Evolutionary conservation across 2,888 invertebrate species (phyloP).

Genomic region (Trisateles emortualis): DNA sequence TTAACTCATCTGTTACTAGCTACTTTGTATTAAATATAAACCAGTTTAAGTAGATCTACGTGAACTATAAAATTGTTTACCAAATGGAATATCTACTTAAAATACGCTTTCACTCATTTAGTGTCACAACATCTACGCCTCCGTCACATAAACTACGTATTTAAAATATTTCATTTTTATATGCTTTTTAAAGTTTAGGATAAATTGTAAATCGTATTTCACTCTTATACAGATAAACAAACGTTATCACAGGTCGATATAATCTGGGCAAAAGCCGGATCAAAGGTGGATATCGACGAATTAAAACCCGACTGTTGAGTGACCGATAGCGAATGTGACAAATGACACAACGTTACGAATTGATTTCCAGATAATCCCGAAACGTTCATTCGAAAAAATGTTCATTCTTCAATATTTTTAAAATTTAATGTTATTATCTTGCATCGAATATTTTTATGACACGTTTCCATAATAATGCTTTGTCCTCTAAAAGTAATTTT

Average conservation of each 20-base stretch:
- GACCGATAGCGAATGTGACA: slow-evolving; percentile 64
- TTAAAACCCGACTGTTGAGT: slow-evolving; percentile 69
- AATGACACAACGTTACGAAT: slow-evolving; percentile 67
- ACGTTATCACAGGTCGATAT: slow-evolving; percentile 60
- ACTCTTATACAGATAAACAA: slow-evolving; percentile 33
- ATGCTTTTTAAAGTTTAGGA: neutral
- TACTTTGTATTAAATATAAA: too few relatives aligned
- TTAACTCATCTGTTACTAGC: too few relatives aligned
- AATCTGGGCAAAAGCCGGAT: slow-evolving; percentile 68
- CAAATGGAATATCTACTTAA: too few relatives aligned
- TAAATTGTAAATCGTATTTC: neutral
- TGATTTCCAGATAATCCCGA: slow-evolving; percentile 63
- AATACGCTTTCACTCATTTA: too few relatives aligned
- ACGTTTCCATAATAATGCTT: too few relatives aligned
- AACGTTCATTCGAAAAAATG: slow-evolving; percentile 42
- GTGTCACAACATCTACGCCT: too few relatives aligned
- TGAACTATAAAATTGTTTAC: too few relatives aligned
- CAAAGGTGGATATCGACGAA: slow-evolving; percentile 63
- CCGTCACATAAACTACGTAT: too few relatives aligned
- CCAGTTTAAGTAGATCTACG: too few relatives aligned
- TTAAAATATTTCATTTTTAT: neutral
- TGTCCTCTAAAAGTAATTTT: neutral
- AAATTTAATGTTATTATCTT: slow-evolving; percentile 1
- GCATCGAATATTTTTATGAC: neutral
- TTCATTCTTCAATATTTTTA: slow-evolving; percentile 21